Percentiles rank a stretch among this genome's conserved stretches.
These are phyloP conservation scores for Drosophila diplacantha DNA, from an alignment of 2,888 invertebrate species.

Conservation along the genomic window DNA sequence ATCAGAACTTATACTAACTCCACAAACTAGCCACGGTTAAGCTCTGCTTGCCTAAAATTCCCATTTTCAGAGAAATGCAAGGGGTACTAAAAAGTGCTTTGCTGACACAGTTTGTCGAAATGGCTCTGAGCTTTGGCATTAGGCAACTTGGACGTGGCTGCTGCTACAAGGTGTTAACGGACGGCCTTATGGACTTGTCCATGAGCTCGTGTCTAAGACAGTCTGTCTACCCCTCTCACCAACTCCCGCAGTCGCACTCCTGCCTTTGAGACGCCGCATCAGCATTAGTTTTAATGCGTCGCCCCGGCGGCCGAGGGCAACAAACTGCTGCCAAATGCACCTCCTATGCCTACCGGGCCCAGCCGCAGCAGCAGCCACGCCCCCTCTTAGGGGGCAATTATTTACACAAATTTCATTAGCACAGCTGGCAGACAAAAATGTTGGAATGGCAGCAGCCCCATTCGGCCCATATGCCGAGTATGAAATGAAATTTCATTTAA, in stretches of 20 bases:
- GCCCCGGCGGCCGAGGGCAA: slow-evolving; percentile 51
- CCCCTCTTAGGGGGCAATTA: slow-evolving; percentile 51
- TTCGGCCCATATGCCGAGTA: slow-evolving; percentile 30
- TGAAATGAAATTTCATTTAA: slow-evolving; percentile 65
- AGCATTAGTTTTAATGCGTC: slow-evolving; percentile 72
- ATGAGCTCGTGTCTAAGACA: slow-evolving; percentile 68
- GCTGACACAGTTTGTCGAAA: slow-evolving; percentile 71
- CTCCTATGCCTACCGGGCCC: background rate
- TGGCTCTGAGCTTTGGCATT: slow-evolving; percentile 73
- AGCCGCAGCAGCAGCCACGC: slow-evolving; percentile 3
- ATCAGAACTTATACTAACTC: too few species aligned
- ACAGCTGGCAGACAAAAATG: slow-evolving; percentile 50
- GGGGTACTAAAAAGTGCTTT: slow-evolving; percentile 65
- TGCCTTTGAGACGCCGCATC: slow-evolving; percentile 57
- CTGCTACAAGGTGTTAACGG: slow-evolving; percentile 71
- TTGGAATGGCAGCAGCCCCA: slow-evolving; percentile 23
- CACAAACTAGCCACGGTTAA: background rate
- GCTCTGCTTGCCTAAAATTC: background rate
- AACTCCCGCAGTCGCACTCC: background rate
- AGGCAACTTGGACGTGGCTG: slow-evolving; percentile 68
- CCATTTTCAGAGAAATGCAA: background rate
- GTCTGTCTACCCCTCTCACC: slow-evolving; percentile 45
- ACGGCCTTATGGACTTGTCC: slow-evolving; percentile 71
- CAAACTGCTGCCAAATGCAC: slow-evolving; percentile 59
- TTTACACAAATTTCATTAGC: slow-evolving; percentile 72